A percentile compares a stretch with the other conserved stretches of the same genome.
phyloP scores from a whole-genome alignment of 2,797 vertebrate species.

The Sparidentex hasta region DNA sequence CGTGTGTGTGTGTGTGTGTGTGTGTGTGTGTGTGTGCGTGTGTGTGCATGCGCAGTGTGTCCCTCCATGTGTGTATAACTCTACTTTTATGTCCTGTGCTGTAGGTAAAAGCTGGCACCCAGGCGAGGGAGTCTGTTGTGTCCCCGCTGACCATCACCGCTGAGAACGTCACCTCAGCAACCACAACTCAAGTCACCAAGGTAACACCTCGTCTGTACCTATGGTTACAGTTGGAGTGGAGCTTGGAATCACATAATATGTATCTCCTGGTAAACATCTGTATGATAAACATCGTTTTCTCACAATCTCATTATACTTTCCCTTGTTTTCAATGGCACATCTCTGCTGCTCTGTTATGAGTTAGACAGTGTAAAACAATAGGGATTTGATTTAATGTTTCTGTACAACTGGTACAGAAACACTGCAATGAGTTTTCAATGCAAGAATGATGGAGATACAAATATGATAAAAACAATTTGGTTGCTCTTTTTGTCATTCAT shows the following conservation, averaged over 20 bases:
- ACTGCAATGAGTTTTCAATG: not conserved
- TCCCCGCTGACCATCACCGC: conserved; percentile 86
- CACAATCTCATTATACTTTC: too few relatives aligned
- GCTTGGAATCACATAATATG: not conserved
- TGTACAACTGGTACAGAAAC: not conserved
- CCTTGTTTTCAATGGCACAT: not conserved
- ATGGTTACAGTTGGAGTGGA: conserved; percentile 37
- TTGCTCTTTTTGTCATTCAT: not conserved
- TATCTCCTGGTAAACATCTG: conserved; percentile 2
- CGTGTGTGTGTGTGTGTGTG: not conserved
- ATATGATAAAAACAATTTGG: not conserved
- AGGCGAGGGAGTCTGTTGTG: conserved; percentile 76
- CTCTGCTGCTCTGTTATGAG: not conserved
- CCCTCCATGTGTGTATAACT: conserved; percentile 9
- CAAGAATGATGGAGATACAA: not conserved
- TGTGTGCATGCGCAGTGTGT: too few relatives aligned
- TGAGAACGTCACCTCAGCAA: conserved; percentile 96
- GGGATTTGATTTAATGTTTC: not conserved
- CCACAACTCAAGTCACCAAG: conserved; percentile 98
- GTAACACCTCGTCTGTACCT: conserved; percentile 79
- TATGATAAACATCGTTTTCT: not conserved
- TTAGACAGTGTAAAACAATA: not conserved
- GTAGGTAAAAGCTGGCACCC: conserved; percentile 77
- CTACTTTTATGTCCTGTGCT: conserved; percentile 40
- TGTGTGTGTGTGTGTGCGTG: too few relatives aligned